A percentile compares a stretch with the other conserved stretches of the same genome.
Evolutionary conservation across 1,140 invertebrate species (phyloP).

Genomic region (Meloidogyne chitwoodi): DNA sequence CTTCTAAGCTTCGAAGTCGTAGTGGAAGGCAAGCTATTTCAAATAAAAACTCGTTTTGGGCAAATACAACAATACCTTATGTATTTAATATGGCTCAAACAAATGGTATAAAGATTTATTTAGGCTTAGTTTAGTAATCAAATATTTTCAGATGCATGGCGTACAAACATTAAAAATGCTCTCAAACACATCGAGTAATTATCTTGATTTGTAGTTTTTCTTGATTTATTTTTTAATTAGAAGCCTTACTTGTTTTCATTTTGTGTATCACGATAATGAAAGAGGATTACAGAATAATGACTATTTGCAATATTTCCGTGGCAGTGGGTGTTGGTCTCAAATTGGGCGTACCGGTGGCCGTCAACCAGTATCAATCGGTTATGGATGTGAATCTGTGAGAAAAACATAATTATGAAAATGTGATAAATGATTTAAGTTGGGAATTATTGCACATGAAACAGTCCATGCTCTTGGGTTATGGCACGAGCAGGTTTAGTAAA

Average conservation of each 20-base stretch:
- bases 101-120: conserved; percentile 3
- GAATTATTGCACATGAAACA: conserved; percentile 62
- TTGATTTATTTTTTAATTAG: background rate
- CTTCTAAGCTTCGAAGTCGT: conserved; percentile 10
- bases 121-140: background rate
- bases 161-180: conserved; percentile 40
- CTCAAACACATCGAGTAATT: conserved; percentile 44
- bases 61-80: conserved; percentile 39
- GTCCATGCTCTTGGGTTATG: conserved; percentile 63
- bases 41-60: conserved; percentile 43
- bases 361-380: conserved; percentile 56
- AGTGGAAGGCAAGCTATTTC: conserved; percentile 50
- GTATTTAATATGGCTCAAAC: conserved; percentile 34
- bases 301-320: conserved; percentile 47
- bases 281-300: conserved; percentile 14
- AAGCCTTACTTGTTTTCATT: conserved; percentile 46
- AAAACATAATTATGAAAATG: background rate
- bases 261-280: conserved; percentile 43
- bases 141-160: conserved; percentile 45
- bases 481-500: conserved; percentile 60
- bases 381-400: conserved; percentile 53
- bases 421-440: conserved; percentile 35
- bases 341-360: conserved; percentile 48
- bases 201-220: background rate
- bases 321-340: conserved; percentile 57